phyloP scores from a whole-genome alignment of 2,113 vertebrate genomes.

The Centropristis striata region DNA sequence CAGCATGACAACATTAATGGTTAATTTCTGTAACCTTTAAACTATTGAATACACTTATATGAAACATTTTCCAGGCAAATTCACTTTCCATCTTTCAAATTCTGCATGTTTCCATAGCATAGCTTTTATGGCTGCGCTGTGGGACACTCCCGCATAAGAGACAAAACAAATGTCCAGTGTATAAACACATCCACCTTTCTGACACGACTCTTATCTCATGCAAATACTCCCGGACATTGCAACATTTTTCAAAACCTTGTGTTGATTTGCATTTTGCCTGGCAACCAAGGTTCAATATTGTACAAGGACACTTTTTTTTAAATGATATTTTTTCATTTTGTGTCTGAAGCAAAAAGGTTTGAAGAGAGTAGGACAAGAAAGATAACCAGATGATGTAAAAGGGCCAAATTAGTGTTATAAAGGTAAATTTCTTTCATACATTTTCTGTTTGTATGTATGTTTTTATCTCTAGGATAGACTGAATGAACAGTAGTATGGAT shows the following conservation, averaged over 20 bases:
- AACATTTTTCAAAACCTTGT: conserved; percentile 55
- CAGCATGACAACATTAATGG: background rate
- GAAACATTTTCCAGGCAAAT: conserved; percentile 10
- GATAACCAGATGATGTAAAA: too few relatives aligned
- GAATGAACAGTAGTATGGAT: too few relatives aligned
- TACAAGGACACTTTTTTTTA: background rate
- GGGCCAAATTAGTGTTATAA: too few relatives aligned
- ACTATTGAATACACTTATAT: background rate
- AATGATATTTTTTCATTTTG: background rate
- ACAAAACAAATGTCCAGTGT: conserved; percentile 6
- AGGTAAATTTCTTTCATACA: too few relatives aligned
- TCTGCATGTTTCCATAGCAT: background rate
- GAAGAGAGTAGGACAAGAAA: background rate
- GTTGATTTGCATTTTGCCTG: conserved; percentile 19
- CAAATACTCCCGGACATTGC: conserved; percentile 55
- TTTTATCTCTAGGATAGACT: too few relatives aligned
- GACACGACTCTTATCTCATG: conserved; percentile 65
- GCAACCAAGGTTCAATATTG: background rate
- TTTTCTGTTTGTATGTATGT: too few relatives aligned
- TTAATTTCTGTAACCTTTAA: background rate
- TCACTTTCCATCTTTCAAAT: background rate
- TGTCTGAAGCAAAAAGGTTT: background rate
- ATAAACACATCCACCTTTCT: background rate
- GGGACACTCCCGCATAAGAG: background rate
- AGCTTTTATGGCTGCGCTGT: background rate